Evolutionary conservation across 2,113 vertebrate genomes (phyloP).

Genomic region (Indicator maculatus): DNA sequence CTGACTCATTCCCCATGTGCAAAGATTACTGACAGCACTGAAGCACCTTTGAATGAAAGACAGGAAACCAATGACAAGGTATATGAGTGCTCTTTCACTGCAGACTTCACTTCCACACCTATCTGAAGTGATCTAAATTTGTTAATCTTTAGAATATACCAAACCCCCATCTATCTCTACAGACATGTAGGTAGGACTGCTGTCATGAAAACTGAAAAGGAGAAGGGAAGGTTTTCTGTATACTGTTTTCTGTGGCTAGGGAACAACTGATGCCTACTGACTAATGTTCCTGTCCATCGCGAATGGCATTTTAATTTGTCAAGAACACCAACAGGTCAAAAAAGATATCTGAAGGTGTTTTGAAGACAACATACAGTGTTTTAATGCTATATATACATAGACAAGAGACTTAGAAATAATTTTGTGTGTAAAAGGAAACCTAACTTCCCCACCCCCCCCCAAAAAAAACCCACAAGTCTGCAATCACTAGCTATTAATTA

Average conservation of each 20-base stretch:
- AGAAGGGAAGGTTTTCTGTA: background rate
- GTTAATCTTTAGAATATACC: conserved; percentile 39
- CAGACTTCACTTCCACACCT: conserved; percentile 33
- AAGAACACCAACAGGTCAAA: conserved; percentile 49
- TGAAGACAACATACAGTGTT: conserved; percentile 1
- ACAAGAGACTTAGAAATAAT: background rate
- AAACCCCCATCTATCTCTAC: background rate
- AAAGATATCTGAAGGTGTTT: conserved; percentile 61
- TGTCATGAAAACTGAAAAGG: conserved; percentile 23
- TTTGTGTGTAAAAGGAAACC: background rate
- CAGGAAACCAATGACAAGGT: conserved; percentile 44
- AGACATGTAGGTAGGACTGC: background rate
- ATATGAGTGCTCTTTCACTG: conserved; percentile 4
- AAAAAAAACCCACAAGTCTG: background rate
- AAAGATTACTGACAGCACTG: conserved; percentile 54
- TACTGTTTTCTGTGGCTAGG: background rate
- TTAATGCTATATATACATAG: background rate
- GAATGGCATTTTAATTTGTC: conserved; percentile 68
- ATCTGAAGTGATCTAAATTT: conserved; percentile 46
- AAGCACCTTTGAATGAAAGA: conserved; percentile 37
- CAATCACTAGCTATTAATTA: background rate
- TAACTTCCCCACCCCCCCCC: accelerated
- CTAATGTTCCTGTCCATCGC: conserved; percentile 44
- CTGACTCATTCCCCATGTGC: conserved; percentile 42
- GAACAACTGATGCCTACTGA: background rate